Base-by-base conservation (phyloP, 2,888 invertebrate species). In the Phasia obesa region DNA sequence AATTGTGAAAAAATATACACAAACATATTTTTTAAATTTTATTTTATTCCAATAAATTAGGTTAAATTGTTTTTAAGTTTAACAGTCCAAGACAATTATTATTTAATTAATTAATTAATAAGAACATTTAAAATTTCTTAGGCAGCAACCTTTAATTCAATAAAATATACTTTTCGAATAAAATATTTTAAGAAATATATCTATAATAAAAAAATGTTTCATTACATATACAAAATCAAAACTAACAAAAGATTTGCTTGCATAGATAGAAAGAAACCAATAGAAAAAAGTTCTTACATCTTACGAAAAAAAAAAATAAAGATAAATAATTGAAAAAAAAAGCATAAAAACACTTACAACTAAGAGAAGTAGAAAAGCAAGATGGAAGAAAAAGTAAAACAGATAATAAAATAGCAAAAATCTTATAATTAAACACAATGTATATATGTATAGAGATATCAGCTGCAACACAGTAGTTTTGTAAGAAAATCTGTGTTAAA, bases 311-410 rank as follows among this genome's bases (percentile, higher is more conserved):
- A 7, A 35, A 35, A 0, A 15, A 42, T 35, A 17, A 57, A 15
- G 15, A 4, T 38, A 47, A 47, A 4, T 38, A 47, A 47, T 59
- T 38, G 7, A 23, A 49, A 21, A 31, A 38, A 19, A 27, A 27
- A 35, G 57, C 21, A 23, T 38, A 71, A 60, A 38, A 21, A 7
- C 31, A 65, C 64, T 75, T 74, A 55, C 17, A 55, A 55, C 55
- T 64, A 47, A 74, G 44, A 53, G 21, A 15, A 49, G 9, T 27
- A 23, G 4, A 42, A 42, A 42, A 42, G 15, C 13, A 42, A 35
- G 11, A 35, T 35, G 35, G 13, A 42, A 42, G 17, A 35, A 13
- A 23, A 11, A 31, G 13, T 27, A 11, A 38, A 23, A 42, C 25
- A 27, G 27, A 59, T 13, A 59, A 23, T 49, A 38, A 19, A 27